Evolutionary conservation across 2,797 vertebrate genomes (phyloP).

Genomic region (Heliangelus exortis): DNA sequence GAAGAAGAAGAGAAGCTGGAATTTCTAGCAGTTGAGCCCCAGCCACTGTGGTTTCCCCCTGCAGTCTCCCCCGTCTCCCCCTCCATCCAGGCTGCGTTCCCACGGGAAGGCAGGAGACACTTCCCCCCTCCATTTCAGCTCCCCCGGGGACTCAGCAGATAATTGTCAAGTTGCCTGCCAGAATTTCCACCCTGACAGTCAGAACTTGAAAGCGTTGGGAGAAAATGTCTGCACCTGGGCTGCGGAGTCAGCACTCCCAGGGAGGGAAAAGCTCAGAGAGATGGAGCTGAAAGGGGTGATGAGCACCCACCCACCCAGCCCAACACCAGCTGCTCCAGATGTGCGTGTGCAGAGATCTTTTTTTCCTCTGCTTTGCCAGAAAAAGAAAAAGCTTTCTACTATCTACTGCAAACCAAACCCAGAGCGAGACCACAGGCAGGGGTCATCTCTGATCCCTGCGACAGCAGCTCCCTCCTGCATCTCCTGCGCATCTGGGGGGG

Average conservation of each 20-base stretch:
- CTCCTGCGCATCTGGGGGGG: rapidly evolving
- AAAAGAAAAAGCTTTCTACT: background rate
- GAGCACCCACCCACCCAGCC: background rate
- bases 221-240: constrained; percentile 59
- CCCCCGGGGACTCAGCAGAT: background rate
- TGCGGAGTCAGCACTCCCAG: rapidly evolving
- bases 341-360: rapidly evolving
- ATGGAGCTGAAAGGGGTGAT: background rate
- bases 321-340: background rate
- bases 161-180: constrained; percentile 33
- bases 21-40: background rate
- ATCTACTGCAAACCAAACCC: background rate
- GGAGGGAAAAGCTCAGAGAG: background rate
- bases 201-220: constrained; percentile 9
- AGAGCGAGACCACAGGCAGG: background rate
- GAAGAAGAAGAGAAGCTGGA: background rate
- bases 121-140: constrained; percentile 18
- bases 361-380: background rate
- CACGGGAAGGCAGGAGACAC: background rate
- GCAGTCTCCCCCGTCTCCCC: rapidly evolving
- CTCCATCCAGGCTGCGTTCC: background rate
- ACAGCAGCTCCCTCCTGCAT: background rate
- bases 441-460: background rate
- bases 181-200: constrained; percentile 47
- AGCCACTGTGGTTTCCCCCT: background rate